Conservation (phyloP, 1,140 invertebrate species). For the Eciton burchellii region DNA sequence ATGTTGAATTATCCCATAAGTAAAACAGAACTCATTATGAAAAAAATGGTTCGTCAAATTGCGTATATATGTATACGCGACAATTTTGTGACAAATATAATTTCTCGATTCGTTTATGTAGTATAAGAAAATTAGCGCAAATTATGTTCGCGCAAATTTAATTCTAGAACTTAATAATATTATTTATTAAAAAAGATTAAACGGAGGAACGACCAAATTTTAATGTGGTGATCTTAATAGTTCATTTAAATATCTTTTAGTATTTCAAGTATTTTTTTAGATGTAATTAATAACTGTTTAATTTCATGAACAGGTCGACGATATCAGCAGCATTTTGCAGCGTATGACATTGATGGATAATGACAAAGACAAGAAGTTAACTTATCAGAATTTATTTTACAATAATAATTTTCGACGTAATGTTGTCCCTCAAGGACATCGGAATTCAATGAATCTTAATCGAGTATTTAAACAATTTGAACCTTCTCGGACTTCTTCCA, state of each 20-base stretch:
- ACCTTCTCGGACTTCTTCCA: not conserved
- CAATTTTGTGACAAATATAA: not conserved
- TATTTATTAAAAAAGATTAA: no score
- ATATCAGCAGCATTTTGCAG: not conserved
- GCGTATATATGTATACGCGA: not conserved
- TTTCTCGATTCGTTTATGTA: not conserved
- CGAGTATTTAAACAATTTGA: not conserved
- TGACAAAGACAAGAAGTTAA: not conserved
- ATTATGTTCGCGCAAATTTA: conserved; percentile 1
- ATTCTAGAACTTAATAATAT: not conserved
- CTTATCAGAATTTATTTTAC: not conserved
- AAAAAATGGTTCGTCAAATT: not conserved
- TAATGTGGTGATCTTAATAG: no score
- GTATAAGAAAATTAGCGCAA: not conserved
- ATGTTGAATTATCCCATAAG: not conserved
- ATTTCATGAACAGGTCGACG: not conserved
- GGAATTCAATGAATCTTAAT: not conserved
- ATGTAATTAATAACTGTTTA: not conserved
- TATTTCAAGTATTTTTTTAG: not conserved
- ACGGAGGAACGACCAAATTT: no score
- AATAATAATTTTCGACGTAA: not conserved
- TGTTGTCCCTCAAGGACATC: not conserved
- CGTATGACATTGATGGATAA: not conserved
- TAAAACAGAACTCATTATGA: not conserved
- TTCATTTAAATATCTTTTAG: no score